Conservation (phyloP, 2,888 invertebrate genomes). For the Charanyca ferruginea region DNA sequence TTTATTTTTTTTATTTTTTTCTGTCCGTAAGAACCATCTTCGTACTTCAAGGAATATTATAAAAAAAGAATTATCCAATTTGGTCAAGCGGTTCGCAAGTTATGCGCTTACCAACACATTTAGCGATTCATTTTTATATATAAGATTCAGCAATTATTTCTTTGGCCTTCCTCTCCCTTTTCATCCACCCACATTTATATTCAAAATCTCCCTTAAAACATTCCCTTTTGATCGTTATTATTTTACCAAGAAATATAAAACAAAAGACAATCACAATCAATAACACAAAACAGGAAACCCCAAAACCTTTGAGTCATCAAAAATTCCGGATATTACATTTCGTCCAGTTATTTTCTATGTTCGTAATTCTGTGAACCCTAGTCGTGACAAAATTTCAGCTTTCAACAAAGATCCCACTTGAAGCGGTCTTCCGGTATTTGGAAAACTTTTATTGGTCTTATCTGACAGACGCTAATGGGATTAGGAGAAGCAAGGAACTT, state of each 20-base stretch:
- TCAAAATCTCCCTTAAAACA: background rate
- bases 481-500: slow-evolving; percentile 58
- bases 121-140: too few relatives aligned
- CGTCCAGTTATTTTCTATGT: slow-evolving; percentile 7
- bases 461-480: slow-evolving; percentile 63
- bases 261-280: background rate
- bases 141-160: too few relatives aligned
- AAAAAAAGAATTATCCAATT: too few relatives aligned
- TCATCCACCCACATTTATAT: too few relatives aligned
- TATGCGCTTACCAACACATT: too few relatives aligned
- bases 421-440: slow-evolving; percentile 49
- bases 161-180: too few relatives aligned
- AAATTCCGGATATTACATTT: slow-evolving; percentile 16
- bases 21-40: too few relatives aligned
- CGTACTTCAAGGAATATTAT: too few relatives aligned
- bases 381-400: slow-evolving; percentile 38
- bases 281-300: background rate
- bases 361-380: slow-evolving; percentile 7
- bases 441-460: slow-evolving; percentile 65
- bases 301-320: slow-evolving; percentile 16
- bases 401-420: slow-evolving; percentile 51
- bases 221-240: background rate
- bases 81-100: too few relatives aligned
- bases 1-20: too few relatives aligned
- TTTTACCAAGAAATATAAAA: background rate